Percentiles rank a stretch among this genome's conserved stretches.
phyloP scores from a whole-genome alignment of 2,113 vertebrate species.

The Syrmaticus mikado region DNA sequence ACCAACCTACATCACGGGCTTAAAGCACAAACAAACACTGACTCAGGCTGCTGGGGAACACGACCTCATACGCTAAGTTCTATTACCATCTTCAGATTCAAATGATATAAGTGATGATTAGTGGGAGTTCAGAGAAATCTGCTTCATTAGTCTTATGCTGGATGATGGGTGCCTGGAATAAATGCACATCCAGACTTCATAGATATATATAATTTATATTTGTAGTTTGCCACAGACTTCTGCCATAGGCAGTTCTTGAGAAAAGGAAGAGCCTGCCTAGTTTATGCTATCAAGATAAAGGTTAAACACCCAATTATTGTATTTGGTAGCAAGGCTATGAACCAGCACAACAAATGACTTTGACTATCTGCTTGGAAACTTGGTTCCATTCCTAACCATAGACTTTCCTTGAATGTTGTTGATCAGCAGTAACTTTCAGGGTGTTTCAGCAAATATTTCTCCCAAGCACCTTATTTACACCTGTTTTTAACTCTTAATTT shows the following conservation, averaged over 20 bases:
- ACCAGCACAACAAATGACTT: neutral
- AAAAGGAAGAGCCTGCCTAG: neutral
- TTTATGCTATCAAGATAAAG: neutral
- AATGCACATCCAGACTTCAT: neutral
- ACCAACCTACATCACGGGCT: neutral
- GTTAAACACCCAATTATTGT: constrained; percentile 34
- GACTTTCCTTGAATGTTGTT: neutral
- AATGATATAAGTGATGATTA: neutral
- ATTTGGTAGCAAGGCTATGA: neutral
- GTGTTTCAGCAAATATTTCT: neutral
- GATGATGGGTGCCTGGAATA: neutral
- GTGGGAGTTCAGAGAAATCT: neutral
- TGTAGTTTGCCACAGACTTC: neutral
- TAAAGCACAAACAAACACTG: neutral
- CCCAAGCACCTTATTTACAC: neutral
- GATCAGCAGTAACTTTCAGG: neutral
- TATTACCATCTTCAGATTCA: neutral
- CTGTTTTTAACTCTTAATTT: neutral
- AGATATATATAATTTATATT: neutral
- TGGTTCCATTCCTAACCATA: neutral
- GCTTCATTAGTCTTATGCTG: neutral
- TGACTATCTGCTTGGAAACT: neutral
- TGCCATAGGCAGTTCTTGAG: neutral
- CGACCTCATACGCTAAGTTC: neutral
- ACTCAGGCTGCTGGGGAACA: neutral